Percentiles rank a stretch among this genome's conserved stretches.
These are phyloP conservation scores for Anarhynchus alexandrinus DNA, from an alignment of 2,113 vertebrate species.

Conservation along the genomic window DNA sequence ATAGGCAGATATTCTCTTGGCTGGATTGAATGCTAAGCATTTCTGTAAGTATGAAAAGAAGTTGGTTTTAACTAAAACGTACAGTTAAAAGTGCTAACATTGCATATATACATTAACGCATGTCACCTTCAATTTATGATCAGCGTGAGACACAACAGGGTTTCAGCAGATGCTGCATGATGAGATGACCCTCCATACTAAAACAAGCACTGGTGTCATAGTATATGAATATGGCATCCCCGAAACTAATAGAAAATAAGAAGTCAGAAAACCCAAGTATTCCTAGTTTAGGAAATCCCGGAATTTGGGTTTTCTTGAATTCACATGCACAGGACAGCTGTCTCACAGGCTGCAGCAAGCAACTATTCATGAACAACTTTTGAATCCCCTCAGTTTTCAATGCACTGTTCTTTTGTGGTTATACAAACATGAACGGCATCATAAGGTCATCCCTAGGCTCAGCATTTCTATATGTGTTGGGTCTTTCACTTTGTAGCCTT, in stretches of 20 bases:
- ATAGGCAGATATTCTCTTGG: conserved; percentile 93
- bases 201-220: not conserved
- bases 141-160: not conserved
- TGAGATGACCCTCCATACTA: not conserved
- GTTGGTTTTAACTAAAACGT: not conserved
- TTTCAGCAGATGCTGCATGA: not conserved
- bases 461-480: not conserved
- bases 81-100: not conserved
- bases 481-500: not conserved
- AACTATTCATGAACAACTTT: not conserved
- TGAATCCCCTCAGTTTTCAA: not conserved
- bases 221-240: not conserved
- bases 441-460: not conserved
- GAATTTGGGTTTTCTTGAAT: not conserved
- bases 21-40: conserved; percentile 93
- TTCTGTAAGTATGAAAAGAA: conserved; percentile 79
- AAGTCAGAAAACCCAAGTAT: not conserved
- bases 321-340: not conserved
- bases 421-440: not conserved
- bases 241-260: not conserved
- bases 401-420: not conserved
- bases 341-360: not conserved
- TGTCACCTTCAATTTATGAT: not conserved
- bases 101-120: not conserved
- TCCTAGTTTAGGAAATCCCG: not conserved